Evolutionary conservation across 2,888 invertebrate species (phyloP), one percentile per base, ranked within the genome.

Genomic region (Luperina testacea): DNA sequence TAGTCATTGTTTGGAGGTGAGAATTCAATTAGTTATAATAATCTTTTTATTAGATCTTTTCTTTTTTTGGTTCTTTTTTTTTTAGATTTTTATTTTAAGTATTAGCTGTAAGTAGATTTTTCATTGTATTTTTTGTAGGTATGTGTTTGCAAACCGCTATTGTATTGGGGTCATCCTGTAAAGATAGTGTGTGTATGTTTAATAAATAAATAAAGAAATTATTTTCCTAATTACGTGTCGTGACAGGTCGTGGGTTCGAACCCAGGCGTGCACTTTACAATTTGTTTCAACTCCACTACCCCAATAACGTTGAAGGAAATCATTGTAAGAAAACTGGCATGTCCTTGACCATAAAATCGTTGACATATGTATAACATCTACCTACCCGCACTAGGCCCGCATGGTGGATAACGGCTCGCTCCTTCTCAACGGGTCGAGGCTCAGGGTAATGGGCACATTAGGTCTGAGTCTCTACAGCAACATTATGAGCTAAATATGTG

Each of bases 11-110:
- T 51, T n/a, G 74, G 32, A 24, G 27, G 72, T 64, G 64, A 65
- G 64, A 69, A 72, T 72, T 72, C 61, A 84, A 80, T 74, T 68
- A 59, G 38, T 24, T 8, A 63, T 51, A 57, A 48, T 57, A 17
- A 27, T 51, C 4, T 79, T 48, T 72, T 72, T 5, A n/a, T n/a
- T n/a, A n/a, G n/a, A n/a, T n/a, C n/a, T n/a, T n/a, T n/a, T n/a
- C n/a, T n/a, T n/a, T n/a, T n/a, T n/a, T n/a, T n/a, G n/a, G n/a
- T n/a, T n/a, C n/a, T n/a, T n/a, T n/a, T n/a, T n/a, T n/a, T n/a
- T n/a, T n/a, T n/a, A n/a, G n/a, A n/a, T n/a, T n/a, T n/a, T n/a
- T n/a, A n/a, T n/a, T n/a, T n/a, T n/a, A n/a, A n/a, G n/a, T n/a
- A n/a, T n/a, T n/a, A n/a, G n/a, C n/a, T n/a, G n/a, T n/a, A n/a